Evolutionary conservation across 2,797 vertebrate species (phyloP), one percentile per base, ranked within the genome.

Genomic region (Chiroxiphia lanceolata): DNA sequence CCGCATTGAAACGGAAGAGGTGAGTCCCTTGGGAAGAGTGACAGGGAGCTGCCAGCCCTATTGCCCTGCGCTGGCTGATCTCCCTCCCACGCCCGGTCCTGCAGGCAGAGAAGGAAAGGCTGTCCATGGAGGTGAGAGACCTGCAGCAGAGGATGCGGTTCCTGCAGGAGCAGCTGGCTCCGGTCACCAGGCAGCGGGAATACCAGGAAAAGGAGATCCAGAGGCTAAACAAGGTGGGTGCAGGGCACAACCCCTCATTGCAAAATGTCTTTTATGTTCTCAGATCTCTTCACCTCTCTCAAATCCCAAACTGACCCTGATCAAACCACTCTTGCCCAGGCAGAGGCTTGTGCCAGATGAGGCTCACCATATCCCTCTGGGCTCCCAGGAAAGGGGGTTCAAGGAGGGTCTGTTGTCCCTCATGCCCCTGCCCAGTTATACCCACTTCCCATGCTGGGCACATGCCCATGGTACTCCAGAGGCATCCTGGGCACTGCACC

Each of bases 201-300:
- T 99, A 99, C 97, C 99, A 99, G 97, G 99, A 99, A 93, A 99
- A 99, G 95, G 99, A 99, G 98, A 99, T 99, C 96, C 98, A 99
- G 87, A 98, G 99, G 56, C 98, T 99, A 82, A 99, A 99, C 97
- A 98, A 99, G 98, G 99, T 99, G 61, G 51, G 97, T 0, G 0
- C 33, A 15, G 38, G 45, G 53, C 45, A 82, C 19, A 59, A 1
- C 10, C 20, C 6, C 17, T 84, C 22, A 11, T 22, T 51, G 31
- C 7, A 69, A 80, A 84, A 53, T 14, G 12, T 57, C 29, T 59
- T 61, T 31, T 60, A 13, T 69, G 18, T n/a, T 83, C 51, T 82
- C 6, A 1, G 4, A 14, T 70, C 19, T 57, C 18, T 88, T 64
- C 22, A 48, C 11, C 26, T 77, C 44, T 77, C 51, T 91, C 21